Percentiles rank a stretch among this genome's conserved stretches.
Conservation (phyloP, 2,797 vertebrate species). For the Gadopsis bispinosus region DNA sequence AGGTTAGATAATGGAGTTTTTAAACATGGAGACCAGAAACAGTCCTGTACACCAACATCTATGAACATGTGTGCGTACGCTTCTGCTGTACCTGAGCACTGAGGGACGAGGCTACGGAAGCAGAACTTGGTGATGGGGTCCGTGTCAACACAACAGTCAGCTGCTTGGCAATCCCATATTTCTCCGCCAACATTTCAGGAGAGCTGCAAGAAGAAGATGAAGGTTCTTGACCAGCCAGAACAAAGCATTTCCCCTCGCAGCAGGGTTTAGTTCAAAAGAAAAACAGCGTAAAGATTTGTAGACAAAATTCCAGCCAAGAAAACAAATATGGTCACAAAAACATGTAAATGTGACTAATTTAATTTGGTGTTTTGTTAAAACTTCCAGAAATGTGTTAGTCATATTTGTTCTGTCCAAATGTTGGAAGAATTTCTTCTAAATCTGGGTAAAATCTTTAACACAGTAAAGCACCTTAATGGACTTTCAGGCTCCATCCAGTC, state of each 20-base stretch:
- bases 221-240: neutral
- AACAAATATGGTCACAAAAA: too few species aligned
- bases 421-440: neutral
- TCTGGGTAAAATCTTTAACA: neutral
- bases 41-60: too few species aligned
- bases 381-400: neutral
- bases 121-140: constrained; percentile 27
- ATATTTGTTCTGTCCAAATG: neutral
- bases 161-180: constrained; percentile 52
- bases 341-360: neutral
- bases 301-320: neutral
- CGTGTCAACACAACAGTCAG: constrained; percentile 59
- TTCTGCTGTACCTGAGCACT: constrained; percentile 49
- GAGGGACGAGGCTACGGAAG: constrained; percentile 1
- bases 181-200: constrained; percentile 26
- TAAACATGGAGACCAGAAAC: too few species aligned
- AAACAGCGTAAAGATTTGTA: neutral
- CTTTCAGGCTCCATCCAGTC: constrained; percentile 65
- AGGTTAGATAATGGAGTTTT: neutral
- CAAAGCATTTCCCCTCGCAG: neutral
- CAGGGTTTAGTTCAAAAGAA: too few species aligned
- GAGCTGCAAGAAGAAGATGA: constrained; percentile 50
- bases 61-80: neutral
- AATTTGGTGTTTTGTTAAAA: neutral
- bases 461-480: constrained; percentile 41